Base-by-base conservation (phyloP, 2,888 invertebrate species). In the Endotricha flammealis region DNA sequence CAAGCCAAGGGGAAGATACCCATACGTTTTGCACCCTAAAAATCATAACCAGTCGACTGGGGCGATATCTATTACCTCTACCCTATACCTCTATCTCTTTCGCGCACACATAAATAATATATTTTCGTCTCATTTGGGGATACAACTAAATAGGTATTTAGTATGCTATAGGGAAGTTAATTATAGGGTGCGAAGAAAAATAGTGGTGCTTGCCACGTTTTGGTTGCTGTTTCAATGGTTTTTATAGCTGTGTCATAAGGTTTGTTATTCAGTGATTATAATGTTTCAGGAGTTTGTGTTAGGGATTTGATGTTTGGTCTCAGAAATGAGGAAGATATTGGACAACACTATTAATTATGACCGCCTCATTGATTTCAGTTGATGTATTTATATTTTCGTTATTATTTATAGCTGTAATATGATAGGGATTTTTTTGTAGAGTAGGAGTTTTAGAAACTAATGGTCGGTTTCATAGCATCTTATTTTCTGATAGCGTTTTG, bases 91-190 rank as follows among this genome's bases (percentile, higher is more conserved):
- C 36, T 41, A 2, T 74, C 79, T 50, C 67, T 59, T 41, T 79
- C 63, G 11, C 50, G 43, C 73, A 10, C 11, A 13, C 3, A 1
- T 29, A 12, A 4, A 8, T n/a, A n/a, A n/a, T 22, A 34, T 57
- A 61, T 40, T 4, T 17, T 37, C 29, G 1, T 72, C 66, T 42
- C 63, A 48, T 23, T 72, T 64, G 46, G 33, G 50, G 65, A 73
- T 77, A 78, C 60, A 58, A 77, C 79, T 82, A 83, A 85, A 83
- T 83, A 83, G 80, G 79, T 77, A 78, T 85, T 86, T 85, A 83
- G 83, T 82, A 85, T 83, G 85, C 85, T 66, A 74, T 73, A 80
- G 82, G 85, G 85, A 72, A 74, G 63, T 65, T 67, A 69, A 74
- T 82, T 85, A 85, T 71, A 65, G 82, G 83, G 79, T 72, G 79